A percentile compares a stretch with the other conserved stretches of the same genome.
These are phyloP conservation scores for Morinoia aosen DNA, from an alignment of 2,888 invertebrate species.

Conservation along the genomic window DNA sequence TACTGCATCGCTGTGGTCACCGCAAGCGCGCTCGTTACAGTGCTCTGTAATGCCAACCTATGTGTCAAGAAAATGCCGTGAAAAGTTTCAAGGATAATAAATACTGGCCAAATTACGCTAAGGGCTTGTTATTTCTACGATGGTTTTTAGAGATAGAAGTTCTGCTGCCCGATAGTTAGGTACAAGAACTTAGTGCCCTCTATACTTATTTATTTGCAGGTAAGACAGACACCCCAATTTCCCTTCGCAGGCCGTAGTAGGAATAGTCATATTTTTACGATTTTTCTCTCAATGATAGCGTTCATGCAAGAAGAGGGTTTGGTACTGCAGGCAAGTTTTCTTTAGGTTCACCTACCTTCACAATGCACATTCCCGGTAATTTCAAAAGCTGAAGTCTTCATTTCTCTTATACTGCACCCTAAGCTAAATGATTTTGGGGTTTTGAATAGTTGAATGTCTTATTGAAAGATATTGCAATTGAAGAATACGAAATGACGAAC, in stretches of 20 bases:
- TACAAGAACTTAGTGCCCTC: background rate
- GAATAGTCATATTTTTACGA: background rate
- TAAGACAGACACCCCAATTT: background rate
- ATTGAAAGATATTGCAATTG: background rate
- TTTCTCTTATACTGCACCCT: background rate
- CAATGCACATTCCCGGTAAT: background rate
- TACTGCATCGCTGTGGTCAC: background rate
- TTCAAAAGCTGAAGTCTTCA: background rate
- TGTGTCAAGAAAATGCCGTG: background rate
- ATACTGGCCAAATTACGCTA: background rate
- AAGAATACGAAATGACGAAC: background rate
- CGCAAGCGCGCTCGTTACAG: background rate
- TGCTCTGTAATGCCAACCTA: background rate
- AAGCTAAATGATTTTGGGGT: background rate
- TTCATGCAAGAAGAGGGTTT: background rate
- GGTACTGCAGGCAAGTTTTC: background rate
- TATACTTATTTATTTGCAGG: background rate
- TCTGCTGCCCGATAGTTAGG: background rate
- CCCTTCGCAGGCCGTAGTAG: background rate
- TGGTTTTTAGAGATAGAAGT: background rate
- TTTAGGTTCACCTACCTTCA: background rate
- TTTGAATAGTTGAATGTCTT: background rate
- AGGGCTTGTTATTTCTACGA: background rate
- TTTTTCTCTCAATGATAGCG: background rate
- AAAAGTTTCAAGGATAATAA: slow-evolving; percentile 8